Percentiles rank a stretch among this genome's conserved stretches.
These are phyloP conservation scores for Hipposideros armiger DNA, from an alignment of 2,113 vertebrate species.

Conservation along the genomic window DNA sequence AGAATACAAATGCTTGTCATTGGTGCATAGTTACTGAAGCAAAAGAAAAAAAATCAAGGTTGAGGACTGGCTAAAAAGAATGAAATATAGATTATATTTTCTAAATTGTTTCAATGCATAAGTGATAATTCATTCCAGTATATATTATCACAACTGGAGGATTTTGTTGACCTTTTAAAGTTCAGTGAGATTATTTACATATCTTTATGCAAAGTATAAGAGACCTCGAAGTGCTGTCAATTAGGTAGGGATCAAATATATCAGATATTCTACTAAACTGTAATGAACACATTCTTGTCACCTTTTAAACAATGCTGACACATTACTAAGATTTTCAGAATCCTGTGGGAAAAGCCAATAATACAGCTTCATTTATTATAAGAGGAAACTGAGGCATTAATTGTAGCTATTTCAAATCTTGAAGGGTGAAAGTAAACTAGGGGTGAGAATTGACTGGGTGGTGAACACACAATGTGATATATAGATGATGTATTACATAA, in stretches of 20 bases:
- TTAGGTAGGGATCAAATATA: not conserved
- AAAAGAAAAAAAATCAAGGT: conserved; percentile 6
- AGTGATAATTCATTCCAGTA: not conserved
- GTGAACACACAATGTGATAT: too few relatives aligned
- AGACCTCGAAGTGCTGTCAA: not conserved
- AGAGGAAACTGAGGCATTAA: not conserved
- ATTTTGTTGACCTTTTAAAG: not conserved
- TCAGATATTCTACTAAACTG: not conserved
- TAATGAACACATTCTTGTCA: not conserved
- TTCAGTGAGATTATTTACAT: not conserved
- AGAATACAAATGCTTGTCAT: conserved; percentile 83
- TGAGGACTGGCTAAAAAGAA: not conserved
- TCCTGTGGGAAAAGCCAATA: not conserved
- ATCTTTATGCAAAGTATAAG: not conserved
- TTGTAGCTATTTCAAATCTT: not conserved
- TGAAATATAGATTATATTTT: not conserved
- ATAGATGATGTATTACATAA: too few relatives aligned
- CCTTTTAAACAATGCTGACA: not conserved
- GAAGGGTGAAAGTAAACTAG: not conserved
- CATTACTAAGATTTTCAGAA: not conserved
- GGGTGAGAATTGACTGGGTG: too few relatives aligned
- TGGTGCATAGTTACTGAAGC: conserved; percentile 76
- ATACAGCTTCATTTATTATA: not conserved
- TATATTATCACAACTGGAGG: not conserved
- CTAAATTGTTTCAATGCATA: not conserved